Percentiles rank a stretch among this genome's conserved stretches.
Evolutionary conservation across 2,113 vertebrate species (phyloP).

Genomic region (Mustela nigripes): DNA sequence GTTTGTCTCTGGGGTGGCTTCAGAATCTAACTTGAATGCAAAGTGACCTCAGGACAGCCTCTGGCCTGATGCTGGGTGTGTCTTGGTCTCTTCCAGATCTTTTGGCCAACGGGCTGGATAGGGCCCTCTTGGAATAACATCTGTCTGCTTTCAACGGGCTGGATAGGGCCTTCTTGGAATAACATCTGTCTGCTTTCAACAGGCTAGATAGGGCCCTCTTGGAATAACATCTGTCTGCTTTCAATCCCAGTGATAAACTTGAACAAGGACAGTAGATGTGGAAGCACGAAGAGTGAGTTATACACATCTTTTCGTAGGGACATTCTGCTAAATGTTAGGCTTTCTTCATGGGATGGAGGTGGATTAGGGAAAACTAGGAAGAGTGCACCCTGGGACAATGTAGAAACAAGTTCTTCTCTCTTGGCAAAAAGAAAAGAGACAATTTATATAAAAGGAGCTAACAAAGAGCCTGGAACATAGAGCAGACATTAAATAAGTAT

Average conservation of each 20-base stretch:
- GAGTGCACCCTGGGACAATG: background rate
- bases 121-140: background rate
- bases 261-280: background rate
- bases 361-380: background rate
- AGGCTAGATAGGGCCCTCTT: background rate
- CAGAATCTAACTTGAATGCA: background rate
- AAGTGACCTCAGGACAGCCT: background rate
- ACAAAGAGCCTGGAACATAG: background rate
- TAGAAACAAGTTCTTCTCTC: background rate
- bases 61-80: background rate
- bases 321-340: constrained; percentile 4
- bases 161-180: too few species aligned
- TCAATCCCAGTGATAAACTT: background rate
- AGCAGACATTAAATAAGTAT: background rate
- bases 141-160: background rate
- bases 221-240: background rate
- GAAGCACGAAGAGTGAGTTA: background rate
- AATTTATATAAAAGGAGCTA: constrained; percentile 56
- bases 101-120: background rate
- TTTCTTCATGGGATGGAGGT: background rate
- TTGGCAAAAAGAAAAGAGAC: constrained; percentile 5
- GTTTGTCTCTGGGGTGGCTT: background rate
- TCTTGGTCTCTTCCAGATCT: background rate
- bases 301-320: background rate
- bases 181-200: background rate